Base-by-base conservation (phyloP, 1,140 invertebrate species). In the Mizuhopecten yessoensis region DNA sequence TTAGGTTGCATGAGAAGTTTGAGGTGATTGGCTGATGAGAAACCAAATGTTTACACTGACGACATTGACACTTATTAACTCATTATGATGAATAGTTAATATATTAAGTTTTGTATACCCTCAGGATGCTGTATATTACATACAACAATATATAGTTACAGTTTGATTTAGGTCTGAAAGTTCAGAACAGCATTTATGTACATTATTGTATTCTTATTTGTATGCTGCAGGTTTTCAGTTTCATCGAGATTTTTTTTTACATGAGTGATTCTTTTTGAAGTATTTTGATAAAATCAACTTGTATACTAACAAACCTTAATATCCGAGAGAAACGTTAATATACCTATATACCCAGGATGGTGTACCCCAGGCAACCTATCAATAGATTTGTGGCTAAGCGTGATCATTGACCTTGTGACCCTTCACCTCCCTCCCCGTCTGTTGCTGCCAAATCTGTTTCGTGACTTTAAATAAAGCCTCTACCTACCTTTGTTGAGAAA, bases 1-100 rank as follows among this genome's bases (percentile, higher is more conserved):
- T 29, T 75, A 75, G 57, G 23, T n/a, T 75, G 57, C 57, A 75
- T 75, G 57, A 75, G 57, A 75, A 75, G 57, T 75, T 75, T 75
- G 57, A 75, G 57, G 57, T 75, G 57, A 75, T 75, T 75, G 57
- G 57, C 57, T 75, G n/a, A 75, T 1, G 57, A 75, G 17, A 75
- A 75, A 75, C 23, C 1, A 75, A 29, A 75, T 29, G n/a, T 75
- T 45, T 75, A 29, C n/a, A 75, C 29, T 0, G n/a, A 75, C 29
- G 23, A 75, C 7, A 20, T 5, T 75, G n/a, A 75, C n/a, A 75
- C 17, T 75, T n/a, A 75, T 75, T 75, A 1, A 75, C 23, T 75
- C 57, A 29, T n/a, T 15, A 45, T 45, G 42, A 45, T 45, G 42
- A 17, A 45, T 45, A 20, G 42, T 45, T 9, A 10, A 9, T 45